Base-by-base conservation (phyloP, 2,113 vertebrate genomes). In the Eira barbara region DNA sequence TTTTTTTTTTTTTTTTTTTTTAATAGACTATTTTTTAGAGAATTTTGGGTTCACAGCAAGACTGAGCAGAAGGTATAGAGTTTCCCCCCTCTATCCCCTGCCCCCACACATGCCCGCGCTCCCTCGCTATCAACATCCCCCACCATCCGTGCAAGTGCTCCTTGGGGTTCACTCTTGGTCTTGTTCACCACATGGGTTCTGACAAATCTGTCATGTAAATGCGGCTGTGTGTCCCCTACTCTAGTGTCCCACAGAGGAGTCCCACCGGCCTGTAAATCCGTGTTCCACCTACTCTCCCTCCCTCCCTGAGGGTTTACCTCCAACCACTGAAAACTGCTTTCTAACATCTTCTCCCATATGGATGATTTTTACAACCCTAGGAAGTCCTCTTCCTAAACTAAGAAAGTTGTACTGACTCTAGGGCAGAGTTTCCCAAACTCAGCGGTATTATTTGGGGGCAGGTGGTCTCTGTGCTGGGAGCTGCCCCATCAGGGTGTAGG, bases 271-370 rank as follows among this genome's bases (percentile, higher is more conserved):
- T 27, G 39, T 67, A 61, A 21, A 9, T 29, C 13, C 10, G 1
- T 18, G 4, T 10, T 52, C 14, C 61, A 34, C 17, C n/a, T 36
- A 6, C 25, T 45, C 36, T 69, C 8, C 14, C 6, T 63, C 14
- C 55, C 73, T 36, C 20, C 4, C 7, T 34, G 23, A 74, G 12
- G 36, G 39, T 13, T 4, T 12, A 88, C 69, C 83, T 65, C 45
- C 17, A 83, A 92, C 45, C 82, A 81, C 79, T 79, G 79, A 63
- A 96, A 95, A 90, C 67, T 55, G 6, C 55, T 57, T 95, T 91
- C 88, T 85, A 91, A 83, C 69, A 27, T 63, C 10, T 78, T 59
- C 45, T 52, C 52, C 45, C 10, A 39, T 91, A 61, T 42, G 29
- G 81, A 78, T 6, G 67, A 25, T 74, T 83, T 94, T 67, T 34